Percentiles rank a stretch among this genome's conserved stretches.
phyloP scores from a whole-genome alignment of 2,113 vertebrate genomes.

The Erythrocercus mccallii region DNA sequence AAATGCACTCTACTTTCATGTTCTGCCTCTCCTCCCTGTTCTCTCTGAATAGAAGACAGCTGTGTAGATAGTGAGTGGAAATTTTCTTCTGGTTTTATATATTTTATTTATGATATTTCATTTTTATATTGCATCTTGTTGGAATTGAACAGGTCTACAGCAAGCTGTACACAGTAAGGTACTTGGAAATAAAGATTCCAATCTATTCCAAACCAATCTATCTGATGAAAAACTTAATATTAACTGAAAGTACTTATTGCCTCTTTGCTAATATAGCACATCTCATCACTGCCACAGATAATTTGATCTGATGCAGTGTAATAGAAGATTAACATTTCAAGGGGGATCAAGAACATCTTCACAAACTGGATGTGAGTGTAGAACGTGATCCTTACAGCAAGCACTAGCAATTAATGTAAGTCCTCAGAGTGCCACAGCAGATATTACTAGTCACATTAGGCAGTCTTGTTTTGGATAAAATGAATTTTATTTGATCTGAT shows the following conservation, averaged over 20 bases:
- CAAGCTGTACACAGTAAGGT: not conserved
- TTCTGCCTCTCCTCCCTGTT: not conserved
- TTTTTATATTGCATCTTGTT: not conserved
- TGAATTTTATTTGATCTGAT: not conserved
- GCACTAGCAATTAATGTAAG: not conserved
- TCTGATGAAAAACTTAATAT: not conserved
- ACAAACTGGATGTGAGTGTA: not conserved
- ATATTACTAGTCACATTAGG: not conserved
- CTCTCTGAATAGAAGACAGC: not conserved
- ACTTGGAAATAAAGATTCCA: not conserved
- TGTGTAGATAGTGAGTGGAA: not conserved
- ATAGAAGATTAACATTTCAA: not conserved
- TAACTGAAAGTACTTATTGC: not conserved
- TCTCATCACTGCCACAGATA: not conserved
- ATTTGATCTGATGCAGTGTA: not conserved
- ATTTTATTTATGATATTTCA: not conserved
- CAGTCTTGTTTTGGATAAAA: not conserved
- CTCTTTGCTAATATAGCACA: not conserved
- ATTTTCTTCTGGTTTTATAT: not conserved
- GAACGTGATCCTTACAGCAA: not conserved
- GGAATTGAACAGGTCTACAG: not conserved
- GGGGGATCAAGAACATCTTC: not conserved
- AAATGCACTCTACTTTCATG: not conserved
- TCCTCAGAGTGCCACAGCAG: not conserved
- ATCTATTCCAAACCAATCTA: not conserved